Conservation (phyloP, 2,888 invertebrate species). For the Hyppa rectilinea region DNA sequence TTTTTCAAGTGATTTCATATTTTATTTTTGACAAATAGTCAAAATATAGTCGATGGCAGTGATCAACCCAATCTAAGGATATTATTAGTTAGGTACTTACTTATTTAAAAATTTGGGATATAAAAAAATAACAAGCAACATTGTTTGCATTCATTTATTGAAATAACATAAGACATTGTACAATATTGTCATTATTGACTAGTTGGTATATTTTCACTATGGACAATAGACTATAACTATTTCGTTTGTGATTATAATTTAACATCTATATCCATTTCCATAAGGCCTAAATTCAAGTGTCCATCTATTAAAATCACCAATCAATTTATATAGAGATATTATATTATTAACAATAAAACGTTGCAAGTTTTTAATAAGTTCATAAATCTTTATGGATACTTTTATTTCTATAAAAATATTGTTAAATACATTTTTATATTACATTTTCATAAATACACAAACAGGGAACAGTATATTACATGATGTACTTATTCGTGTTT, state of each 20-base stretch:
- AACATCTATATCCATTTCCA: slow-evolving; percentile 63
- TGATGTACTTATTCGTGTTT: slow-evolving; percentile 73
- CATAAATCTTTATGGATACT: slow-evolving; percentile 53
- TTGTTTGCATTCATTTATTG: slow-evolving; percentile 73
- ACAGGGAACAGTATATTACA: slow-evolving; percentile 68
- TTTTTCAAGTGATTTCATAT: no score
- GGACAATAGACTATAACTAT: slow-evolving; percentile 73
- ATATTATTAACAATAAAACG: slow-evolving; percentile 54
- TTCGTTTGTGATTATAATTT: slow-evolving; percentile 70
- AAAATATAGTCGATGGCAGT: no score
- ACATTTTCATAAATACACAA: slow-evolving; percentile 73
- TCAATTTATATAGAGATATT: slow-evolving; percentile 47
- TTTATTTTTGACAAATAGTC: no score
- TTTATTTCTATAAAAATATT: slow-evolving; percentile 71
- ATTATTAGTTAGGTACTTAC: no score
- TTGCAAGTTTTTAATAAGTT: slow-evolving; percentile 58
- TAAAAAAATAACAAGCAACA: slow-evolving; percentile 16
- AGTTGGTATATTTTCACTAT: slow-evolving; percentile 68
- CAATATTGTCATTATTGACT: slow-evolving; percentile 73
- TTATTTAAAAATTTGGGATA: no score
- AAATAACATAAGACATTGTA: slow-evolving; percentile 73
- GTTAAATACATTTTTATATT: slow-evolving; percentile 71
- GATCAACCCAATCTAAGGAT: no score
- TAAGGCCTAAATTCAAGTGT: slow-evolving; percentile 70
- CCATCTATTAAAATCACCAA: slow-evolving; percentile 47